Evolutionary conservation across 2,797 vertebrate genomes (phyloP).

Genomic region (Schizopygopsis malacanthus): DNA sequence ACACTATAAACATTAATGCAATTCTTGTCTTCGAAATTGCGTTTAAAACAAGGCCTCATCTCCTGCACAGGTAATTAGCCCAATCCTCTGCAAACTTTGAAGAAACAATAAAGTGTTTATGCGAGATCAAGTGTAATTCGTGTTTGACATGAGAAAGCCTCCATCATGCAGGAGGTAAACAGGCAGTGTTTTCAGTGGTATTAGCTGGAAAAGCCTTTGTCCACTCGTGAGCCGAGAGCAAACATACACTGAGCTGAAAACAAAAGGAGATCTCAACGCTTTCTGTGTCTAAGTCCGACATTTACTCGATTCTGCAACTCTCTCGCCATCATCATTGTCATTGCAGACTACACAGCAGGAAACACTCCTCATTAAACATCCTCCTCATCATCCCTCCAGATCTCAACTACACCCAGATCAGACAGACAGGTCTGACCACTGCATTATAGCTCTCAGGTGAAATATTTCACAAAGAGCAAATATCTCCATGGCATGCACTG

Average conservation of each 20-base stretch:
- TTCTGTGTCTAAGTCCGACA: background rate
- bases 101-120: constrained; percentile 39
- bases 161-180: constrained; percentile 30
- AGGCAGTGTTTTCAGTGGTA: constrained; percentile 32
- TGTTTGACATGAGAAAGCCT: constrained; percentile 23
- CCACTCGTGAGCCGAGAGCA: constrained; percentile 3
- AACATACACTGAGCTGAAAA: constrained; percentile 31
- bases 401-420: constrained; percentile 17
- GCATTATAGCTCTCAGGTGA: background rate
- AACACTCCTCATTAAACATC: constrained; percentile 39
- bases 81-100: constrained; percentile 19
- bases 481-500: background rate
- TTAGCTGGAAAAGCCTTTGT: constrained; percentile 23
- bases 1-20: background rate
- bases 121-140: background rate
- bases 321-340: constrained; percentile 39
- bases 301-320: constrained; percentile 26
- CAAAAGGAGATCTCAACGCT: constrained; percentile 37
- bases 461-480: background rate
- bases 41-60: background rate
- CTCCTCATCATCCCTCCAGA: constrained; percentile 24
- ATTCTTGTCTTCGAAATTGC: background rate
- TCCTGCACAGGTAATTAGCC: background rate
- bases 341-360: constrained; percentile 23
- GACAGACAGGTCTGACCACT: background rate